Evolutionary conservation across 2,797 vertebrate genomes (phyloP), one percentile per base, ranked within the genome.

Genomic region (Labroides dimidiatus): DNA sequence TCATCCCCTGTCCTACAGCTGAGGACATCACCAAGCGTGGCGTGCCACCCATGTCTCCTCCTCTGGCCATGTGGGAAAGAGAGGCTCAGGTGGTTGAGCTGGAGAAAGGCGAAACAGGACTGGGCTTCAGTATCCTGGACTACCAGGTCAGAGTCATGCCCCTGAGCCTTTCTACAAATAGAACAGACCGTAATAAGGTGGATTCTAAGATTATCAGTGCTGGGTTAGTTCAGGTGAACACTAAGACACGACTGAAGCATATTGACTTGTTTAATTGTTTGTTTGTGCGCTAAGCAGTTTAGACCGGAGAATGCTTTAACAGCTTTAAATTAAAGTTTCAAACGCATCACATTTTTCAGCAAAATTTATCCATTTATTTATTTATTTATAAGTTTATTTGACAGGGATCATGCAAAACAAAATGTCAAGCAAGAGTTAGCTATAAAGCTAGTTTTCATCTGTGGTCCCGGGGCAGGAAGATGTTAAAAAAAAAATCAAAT

Each of bases 61-160:
- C 95, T 64, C 82, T 97, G 89, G 95, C 96, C 12, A 96, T 99
- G 96, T 99, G 98, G 97, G 96, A 98, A 82, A 90, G 89, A 52
- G 94, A 95, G 43, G 75, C 95, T 75, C 95, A 97, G 82, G 85
- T 94, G 82, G 95, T 97, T 8, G 94, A 96, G 64, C 86, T 99
- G 84, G 95, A 96, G 82, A 99, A 98, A 81, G 95, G 95, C 30
- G 95, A 93, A 81, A 88, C 84, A 23, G 97, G 97, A 30, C 95
- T 99, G 86, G 97, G 98, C 81, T 99, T 99, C 93, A 99, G 97
- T 84, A 97, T 99, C 87, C 86, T 99, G 90, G 97, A 99, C 93
- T 99, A 99, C 82, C 97, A 99, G 96, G 97, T 93, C 63, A 90
- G 87, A 84, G 66, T 75, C 71, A 47, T 73, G 77, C 64, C 81